phyloP scores from a whole-genome alignment of 1,140 invertebrate genomes.

The Bursaphelenchus mucronatus region DNA sequence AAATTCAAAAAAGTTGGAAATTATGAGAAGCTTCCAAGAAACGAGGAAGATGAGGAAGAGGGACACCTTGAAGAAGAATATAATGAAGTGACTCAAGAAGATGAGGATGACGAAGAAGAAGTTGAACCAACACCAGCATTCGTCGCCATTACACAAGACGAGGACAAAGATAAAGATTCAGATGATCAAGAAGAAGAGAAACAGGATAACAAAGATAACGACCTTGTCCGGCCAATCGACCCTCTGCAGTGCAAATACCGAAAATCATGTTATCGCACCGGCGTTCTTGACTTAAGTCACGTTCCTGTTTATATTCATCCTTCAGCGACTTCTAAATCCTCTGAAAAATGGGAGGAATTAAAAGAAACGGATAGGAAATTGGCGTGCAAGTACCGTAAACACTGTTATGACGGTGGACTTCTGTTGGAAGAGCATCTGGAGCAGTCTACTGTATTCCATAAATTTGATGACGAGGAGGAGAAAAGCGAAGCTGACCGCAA shows the following conservation, averaged over 20 bases:
- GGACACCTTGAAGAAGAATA: background rate
- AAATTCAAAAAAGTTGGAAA: slow-evolving; percentile 18
- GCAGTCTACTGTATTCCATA: too few species aligned
- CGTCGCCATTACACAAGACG: background rate
- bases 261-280: background rate
- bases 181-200: background rate
- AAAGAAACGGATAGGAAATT: background rate
- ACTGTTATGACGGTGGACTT: background rate
- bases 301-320: too few species aligned
- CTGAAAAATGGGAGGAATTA: background rate
- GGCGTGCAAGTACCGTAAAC: background rate
- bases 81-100: slow-evolving; percentile 3
- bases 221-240: too few species aligned
- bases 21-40: slow-evolving; percentile 18
- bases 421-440: too few species aligned
- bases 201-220: too few species aligned
- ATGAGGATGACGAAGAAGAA: background rate
- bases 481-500: too few species aligned
- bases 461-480: background rate
- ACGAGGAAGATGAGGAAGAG: slow-evolving; percentile 15
- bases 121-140: background rate
- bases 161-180: background rate
- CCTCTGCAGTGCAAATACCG: background rate
- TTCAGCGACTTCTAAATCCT: background rate
- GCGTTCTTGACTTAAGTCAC: background rate